Base-by-base conservation (phyloP, 2,888 invertebrate genomes). In the Eurois occulta region DNA sequence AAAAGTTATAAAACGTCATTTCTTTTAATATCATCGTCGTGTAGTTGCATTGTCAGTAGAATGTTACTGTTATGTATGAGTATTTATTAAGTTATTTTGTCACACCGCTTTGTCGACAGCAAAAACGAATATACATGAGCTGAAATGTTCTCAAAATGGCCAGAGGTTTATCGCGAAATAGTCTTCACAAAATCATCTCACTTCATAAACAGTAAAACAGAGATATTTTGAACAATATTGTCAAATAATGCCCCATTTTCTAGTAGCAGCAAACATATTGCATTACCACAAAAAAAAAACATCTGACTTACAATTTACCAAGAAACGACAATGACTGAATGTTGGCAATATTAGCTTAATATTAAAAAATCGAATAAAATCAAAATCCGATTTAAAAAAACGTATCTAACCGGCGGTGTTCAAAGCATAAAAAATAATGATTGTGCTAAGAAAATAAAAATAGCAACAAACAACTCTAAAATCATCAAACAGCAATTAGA, bases 381-480 rank as follows among this genome's bases (percentile, higher is more conserved):
- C 70, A 87, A 86, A 83, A 86, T 77, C 7, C 68, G 75, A 73
- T 67, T 75, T 72, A 58, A 48, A 64, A 67, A 81, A 69, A 81
- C 18, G 32, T 69, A 65, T 68, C 83, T 71, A 76, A 71, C 74
- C 79, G 88, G 91, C 90, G 91, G 91, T 91, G 92, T 91, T 90
- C 88, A 88, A 89, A 88, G 90, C 90, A 81, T 88, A 83, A 80
- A 84, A 90, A 87, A 89, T 88, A 90, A 92, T 87, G 89, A 93
- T 94, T 94, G 95, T 92, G 92, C 93, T 94, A 93, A 93, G 84
- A 91, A 91, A 93, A 91, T 90, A 90, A 91, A 90, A 79, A 84
- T 86, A 89, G 85, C 82, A 86, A 84, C 87, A 87, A 88, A 92
- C 89, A 86, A 87, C 88, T 92, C 89, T 86, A 92, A 91, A 92